phyloP scores from a whole-genome alignment of 1,140 invertebrate species.

The Agrypnia vestita region DNA sequence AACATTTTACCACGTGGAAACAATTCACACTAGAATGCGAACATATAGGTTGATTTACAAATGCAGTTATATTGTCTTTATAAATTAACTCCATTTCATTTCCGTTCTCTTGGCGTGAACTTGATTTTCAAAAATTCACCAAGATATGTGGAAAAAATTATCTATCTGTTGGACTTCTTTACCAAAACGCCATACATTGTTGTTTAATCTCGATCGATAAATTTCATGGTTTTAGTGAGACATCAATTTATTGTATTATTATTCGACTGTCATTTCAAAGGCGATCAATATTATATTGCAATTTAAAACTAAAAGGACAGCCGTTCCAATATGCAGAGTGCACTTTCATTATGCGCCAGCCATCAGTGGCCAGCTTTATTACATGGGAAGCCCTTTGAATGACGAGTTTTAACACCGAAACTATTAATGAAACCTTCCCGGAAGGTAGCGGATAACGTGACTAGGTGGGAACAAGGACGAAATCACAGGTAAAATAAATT shows the following conservation, averaged over 20 bases:
- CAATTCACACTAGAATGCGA: neutral
- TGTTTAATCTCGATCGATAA: too few species aligned
- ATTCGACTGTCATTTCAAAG: too few species aligned
- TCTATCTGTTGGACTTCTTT: too few species aligned
- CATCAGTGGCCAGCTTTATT: neutral
- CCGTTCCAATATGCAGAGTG: too few species aligned
- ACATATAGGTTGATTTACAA: constrained; percentile 1
- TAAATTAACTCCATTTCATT: neutral
- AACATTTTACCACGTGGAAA: constrained; percentile 1
- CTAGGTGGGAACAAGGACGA: neutral
- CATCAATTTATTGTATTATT: too few species aligned
- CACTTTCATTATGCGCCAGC: constrained; percentile 1
- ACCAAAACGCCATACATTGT: too few species aligned
- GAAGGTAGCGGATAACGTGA: neutral
- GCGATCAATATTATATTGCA: too few species aligned
- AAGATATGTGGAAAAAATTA: too few species aligned
- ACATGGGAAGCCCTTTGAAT: constrained; percentile 6
- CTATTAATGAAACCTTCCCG: constrained; percentile 26
- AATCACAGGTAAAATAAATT: too few species aligned
- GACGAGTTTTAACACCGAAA: neutral
- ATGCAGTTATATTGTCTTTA: neutral
- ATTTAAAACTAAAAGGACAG: too few species aligned
- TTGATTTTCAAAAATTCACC: neutral
- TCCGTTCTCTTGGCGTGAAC: neutral
- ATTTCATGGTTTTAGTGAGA: too few species aligned